These are phyloP conservation scores for Diplogasteroides magnus DNA, from an alignment of 1,140 invertebrate species.

Conservation along the genomic window DNA sequence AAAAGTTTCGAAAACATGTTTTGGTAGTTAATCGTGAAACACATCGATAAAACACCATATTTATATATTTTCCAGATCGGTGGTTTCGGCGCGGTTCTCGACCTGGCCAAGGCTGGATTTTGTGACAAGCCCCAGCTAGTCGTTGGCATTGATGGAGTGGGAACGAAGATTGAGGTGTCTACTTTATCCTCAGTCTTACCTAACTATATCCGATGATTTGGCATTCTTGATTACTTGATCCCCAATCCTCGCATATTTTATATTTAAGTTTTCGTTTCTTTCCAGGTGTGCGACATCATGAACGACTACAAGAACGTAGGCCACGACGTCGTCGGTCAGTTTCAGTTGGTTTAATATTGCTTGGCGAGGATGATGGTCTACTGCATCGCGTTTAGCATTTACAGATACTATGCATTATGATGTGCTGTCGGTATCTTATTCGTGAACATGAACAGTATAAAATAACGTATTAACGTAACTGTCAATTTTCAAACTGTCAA, in stretches of 20 bases:
- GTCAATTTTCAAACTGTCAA: too few relatives aligned
- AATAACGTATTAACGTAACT: too few relatives aligned
- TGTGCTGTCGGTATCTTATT: too few relatives aligned
- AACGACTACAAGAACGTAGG: slow-evolving; percentile 78
- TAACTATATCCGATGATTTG: slow-evolving; percentile 13
- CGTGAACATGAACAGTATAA: too few relatives aligned
- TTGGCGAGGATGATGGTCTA: too few relatives aligned
- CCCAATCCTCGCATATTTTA: too few relatives aligned
- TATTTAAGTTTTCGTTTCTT: slow-evolving; percentile 20
- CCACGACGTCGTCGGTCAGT: slow-evolving; percentile 89
- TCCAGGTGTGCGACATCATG: slow-evolving; percentile 73
- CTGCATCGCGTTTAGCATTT: too few relatives aligned
- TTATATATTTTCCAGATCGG: slow-evolving; percentile 65
- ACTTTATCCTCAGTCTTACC: slow-evolving; percentile 29
- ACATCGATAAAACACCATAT: neutral
- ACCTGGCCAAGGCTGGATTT: slow-evolving; percentile 66
- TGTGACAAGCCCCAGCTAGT: slow-evolving; percentile 76
- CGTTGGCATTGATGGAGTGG: slow-evolving; percentile 91
- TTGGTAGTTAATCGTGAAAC: too few relatives aligned
- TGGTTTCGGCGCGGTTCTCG: slow-evolving; percentile 87
- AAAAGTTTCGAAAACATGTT: too few relatives aligned
- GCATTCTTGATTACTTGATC: too few relatives aligned
- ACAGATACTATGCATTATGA: too few relatives aligned
- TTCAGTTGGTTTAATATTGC: too few relatives aligned
- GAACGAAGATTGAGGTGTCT: slow-evolving; percentile 88